These are phyloP conservation scores for Caenorhabditis uteleia DNA, from an alignment of 2,888 invertebrate genomes.

Conservation along the genomic window DNA sequence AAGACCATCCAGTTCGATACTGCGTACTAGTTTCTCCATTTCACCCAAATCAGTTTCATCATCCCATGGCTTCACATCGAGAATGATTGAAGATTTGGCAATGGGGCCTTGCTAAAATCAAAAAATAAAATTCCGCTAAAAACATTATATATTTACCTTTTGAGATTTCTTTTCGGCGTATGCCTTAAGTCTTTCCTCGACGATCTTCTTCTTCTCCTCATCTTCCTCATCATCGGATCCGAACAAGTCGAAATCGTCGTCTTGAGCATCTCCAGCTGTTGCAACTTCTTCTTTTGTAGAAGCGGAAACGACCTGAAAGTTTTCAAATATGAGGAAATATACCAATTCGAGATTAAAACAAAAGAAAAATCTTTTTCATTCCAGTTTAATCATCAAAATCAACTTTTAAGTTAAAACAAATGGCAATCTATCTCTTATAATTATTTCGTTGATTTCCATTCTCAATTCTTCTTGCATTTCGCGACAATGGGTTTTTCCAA, in stretches of 20 bases:
- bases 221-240: conserved; percentile 67
- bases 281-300: conserved; percentile 4
- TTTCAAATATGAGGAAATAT: too few relatives aligned
- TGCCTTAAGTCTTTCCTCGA: conserved; percentile 87
- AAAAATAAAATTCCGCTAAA: conserved; percentile 70
- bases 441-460: conserved; percentile 6
- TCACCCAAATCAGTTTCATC: conserved; percentile 92
- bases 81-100: conserved; percentile 91
- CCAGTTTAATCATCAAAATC: neutral
- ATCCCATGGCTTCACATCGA: conserved; percentile 96
- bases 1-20: conserved; percentile 86
- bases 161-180: conserved; percentile 93
- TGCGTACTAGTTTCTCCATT: conserved; percentile 83
- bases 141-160: conserved; percentile 75
- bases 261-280: conserved; percentile 22
- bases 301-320: too few relatives aligned
- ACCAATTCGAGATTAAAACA: too few relatives aligned
- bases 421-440: conserved; percentile 20
- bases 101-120: conserved; percentile 86
- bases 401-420: conserved; percentile 33
- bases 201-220: conserved; percentile 74
- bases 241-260: conserved; percentile 67
- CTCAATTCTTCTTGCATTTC: conserved; percentile 53
- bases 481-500: conserved; percentile 47
- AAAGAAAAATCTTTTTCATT: too few relatives aligned